A percentile compares a stretch with the other conserved stretches of the same genome.
These are phyloP conservation scores for Collichthys lucidus DNA, from an alignment of 2,113 vertebrate species.

Conservation along the genomic window DNA sequence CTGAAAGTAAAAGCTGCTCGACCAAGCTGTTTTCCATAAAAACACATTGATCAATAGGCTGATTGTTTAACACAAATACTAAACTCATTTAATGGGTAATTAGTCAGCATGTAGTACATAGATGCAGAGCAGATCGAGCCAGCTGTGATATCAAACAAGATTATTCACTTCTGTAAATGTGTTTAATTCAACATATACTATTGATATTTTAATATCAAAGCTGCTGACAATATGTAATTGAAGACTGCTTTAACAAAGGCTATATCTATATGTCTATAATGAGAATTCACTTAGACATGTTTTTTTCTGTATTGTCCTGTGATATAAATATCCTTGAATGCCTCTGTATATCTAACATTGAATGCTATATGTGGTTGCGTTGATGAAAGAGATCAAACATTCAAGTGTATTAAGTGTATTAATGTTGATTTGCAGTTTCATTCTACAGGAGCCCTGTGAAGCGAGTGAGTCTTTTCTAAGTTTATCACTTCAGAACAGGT, in stretches of 20 bases:
- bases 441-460: too few relatives aligned
- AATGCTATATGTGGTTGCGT: background rate
- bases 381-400: background rate
- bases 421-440: too few relatives aligned
- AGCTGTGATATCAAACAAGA: constrained; percentile 6
- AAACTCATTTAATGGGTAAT: constrained; percentile 32
- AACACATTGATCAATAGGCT: constrained; percentile 41
- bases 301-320: too few relatives aligned
- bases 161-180: background rate
- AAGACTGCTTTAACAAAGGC: background rate
- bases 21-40: constrained; percentile 18
- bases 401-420: too few relatives aligned
- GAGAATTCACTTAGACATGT: background rate
- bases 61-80: constrained; percentile 28
- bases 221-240: background rate
- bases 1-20: constrained; percentile 1
- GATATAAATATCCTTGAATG: background rate
- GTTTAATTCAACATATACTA: background rate
- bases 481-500: too few relatives aligned
- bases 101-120: constrained; percentile 7
- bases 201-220: background rate
- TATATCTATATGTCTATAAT: background rate
- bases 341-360: background rate
- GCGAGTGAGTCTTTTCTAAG: too few relatives aligned
- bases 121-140: constrained; percentile 1